Evolutionary conservation across 2,113 vertebrate genomes (phyloP).

Genomic region (Eonycteris spelaea): DNA sequence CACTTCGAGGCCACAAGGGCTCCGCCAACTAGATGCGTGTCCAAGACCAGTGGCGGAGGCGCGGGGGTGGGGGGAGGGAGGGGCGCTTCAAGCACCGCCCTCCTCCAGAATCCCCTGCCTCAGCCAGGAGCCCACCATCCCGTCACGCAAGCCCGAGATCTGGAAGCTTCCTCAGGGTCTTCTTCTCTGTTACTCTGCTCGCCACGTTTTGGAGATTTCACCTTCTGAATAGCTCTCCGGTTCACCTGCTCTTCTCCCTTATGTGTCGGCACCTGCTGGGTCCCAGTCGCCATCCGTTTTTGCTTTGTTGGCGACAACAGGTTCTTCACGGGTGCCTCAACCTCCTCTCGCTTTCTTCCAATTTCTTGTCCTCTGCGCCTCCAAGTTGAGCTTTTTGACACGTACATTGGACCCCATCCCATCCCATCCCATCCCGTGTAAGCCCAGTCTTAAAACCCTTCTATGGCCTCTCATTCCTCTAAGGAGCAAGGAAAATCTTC

Average conservation of each 20-base stretch:
- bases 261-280: background rate
- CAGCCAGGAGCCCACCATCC: background rate
- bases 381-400: background rate
- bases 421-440: background rate
- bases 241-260: background rate
- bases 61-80: too few relatives aligned
- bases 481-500: background rate
- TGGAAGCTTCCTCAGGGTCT: background rate
- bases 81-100: background rate
- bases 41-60: background rate
- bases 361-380: background rate
- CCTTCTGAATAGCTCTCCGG: background rate
- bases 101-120: background rate
- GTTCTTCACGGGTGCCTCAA: background rate
- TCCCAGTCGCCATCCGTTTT: background rate
- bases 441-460: background rate
- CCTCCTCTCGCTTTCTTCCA: background rate
- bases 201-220: background rate
- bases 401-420: accelerated
- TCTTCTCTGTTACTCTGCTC: background rate
- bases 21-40: background rate
- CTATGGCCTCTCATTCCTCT: background rate
- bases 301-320: background rate
- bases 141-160: background rate
- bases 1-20: background rate